phyloP scores from a whole-genome alignment of 2,797 vertebrate genomes.

The Scleropages formosus region DNA sequence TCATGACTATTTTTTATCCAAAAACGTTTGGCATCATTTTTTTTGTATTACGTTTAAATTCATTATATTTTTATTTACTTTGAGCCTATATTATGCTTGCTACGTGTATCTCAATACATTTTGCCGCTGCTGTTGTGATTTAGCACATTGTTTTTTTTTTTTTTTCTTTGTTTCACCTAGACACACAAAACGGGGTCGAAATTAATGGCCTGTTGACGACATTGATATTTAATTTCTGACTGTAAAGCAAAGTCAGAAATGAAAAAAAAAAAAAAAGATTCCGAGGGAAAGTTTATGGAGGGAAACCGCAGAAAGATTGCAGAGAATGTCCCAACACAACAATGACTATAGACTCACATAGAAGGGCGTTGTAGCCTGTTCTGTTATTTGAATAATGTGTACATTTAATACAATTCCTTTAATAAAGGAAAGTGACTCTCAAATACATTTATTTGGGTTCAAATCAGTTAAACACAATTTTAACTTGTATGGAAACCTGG shows the following conservation, averaged over 20 bases:
- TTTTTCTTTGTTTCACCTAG: not conserved
- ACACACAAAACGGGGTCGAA: too few relatives aligned
- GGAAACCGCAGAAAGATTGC: not conserved
- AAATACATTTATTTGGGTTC: slow-evolving; percentile 24
- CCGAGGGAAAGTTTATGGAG: slow-evolving; percentile 8
- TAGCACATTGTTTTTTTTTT: slow-evolving; percentile 11
- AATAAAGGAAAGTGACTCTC: slow-evolving; percentile 23
- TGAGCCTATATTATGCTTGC: slow-evolving; percentile 21
- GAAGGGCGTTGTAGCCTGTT: slow-evolving; percentile 27
- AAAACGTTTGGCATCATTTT: slow-evolving; percentile 35
- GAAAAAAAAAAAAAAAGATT: not conserved
- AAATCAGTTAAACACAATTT: slow-evolving; percentile 40
- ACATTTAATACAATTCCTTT: slow-evolving; percentile 24
- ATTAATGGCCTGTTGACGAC: not conserved
- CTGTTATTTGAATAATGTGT: slow-evolving; percentile 28
- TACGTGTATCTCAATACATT: slow-evolving; percentile 25
- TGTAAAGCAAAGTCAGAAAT: not conserved
- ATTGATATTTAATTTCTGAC: not conserved
- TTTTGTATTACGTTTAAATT: slow-evolving; percentile 38
- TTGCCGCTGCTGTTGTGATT: slow-evolving; percentile 8
- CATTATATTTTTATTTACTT: slow-evolving; percentile 33
- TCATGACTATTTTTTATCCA: slow-evolving; percentile 33
- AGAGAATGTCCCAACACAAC: slow-evolving; percentile 9
- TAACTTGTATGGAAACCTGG: slow-evolving; percentile 38
- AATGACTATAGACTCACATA: not conserved